Conservation (phyloP, 2,888 invertebrate species). For the Therioaphis trifolii region DNA sequence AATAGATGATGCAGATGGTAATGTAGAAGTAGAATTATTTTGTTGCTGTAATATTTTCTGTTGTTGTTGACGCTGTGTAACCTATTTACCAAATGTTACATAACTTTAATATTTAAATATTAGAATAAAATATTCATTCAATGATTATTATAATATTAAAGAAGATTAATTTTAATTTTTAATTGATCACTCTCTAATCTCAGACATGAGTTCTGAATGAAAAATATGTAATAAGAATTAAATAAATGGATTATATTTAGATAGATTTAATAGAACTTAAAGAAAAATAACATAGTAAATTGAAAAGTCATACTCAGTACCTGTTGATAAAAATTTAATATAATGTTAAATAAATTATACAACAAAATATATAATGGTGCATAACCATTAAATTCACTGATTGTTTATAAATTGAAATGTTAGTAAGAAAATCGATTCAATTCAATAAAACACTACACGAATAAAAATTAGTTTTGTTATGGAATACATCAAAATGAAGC, state of each 20-base stretch:
- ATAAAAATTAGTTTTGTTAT: neutral
- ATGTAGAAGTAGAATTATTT: slow-evolving; percentile 65
- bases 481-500: neutral
- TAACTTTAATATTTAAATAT: neutral
- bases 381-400: neutral
- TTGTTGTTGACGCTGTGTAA: slow-evolving; percentile 77
- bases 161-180: too few species aligned
- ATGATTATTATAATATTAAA: neutral
- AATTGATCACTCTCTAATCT: too few species aligned
- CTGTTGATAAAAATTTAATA: slow-evolving; percentile 21
- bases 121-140: neutral
- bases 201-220: too few species aligned
- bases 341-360: neutral
- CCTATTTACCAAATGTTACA: slow-evolving; percentile 69
- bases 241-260: too few species aligned
- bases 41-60: slow-evolving; percentile 73
- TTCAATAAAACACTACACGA: neutral
- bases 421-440: slow-evolving; percentile 37
- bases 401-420: slow-evolving; percentile 23
- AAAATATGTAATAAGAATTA: too few species aligned
- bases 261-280: too few species aligned
- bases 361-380: neutral
- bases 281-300: neutral
- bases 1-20: slow-evolving; percentile 13
- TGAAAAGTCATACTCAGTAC: slow-evolving; percentile 41